phyloP scores from a whole-genome alignment of 2,113 vertebrate genomes.

The Mirza zaza region DNA sequence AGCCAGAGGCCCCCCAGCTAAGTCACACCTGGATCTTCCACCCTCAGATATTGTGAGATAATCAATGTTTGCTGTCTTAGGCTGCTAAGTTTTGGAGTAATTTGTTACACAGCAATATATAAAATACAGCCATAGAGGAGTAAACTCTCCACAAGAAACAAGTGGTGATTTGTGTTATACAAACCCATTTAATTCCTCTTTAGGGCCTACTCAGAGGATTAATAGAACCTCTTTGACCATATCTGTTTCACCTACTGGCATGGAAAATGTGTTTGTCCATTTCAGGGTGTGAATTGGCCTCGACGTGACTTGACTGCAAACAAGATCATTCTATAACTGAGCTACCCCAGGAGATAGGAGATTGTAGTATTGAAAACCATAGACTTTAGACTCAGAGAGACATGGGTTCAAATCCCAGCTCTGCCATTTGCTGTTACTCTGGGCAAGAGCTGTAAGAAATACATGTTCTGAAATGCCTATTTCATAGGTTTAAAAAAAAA shows the following conservation, averaged over 20 bases:
- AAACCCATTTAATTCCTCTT: constrained; percentile 14
- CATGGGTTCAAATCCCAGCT: background rate
- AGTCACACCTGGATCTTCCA: background rate
- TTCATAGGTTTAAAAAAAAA: background rate
- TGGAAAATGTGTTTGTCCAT: background rate
- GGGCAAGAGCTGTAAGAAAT: background rate
- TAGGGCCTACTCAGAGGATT: background rate
- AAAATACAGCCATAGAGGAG: background rate
- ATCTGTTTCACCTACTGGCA: background rate
- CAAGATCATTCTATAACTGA: background rate
- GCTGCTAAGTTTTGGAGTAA: background rate
- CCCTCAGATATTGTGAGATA: background rate
- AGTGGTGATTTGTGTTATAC: background rate
- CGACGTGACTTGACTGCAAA: background rate
- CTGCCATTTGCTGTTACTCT: background rate
- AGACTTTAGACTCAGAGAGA: background rate
- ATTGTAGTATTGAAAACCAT: background rate
- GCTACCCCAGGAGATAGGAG: background rate
- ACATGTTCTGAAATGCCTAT: background rate
- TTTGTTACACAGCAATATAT: background rate
- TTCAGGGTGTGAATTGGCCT: background rate
- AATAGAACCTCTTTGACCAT: background rate
- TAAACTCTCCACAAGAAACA: background rate
- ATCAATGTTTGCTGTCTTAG: background rate
- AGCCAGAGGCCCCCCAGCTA: too few relatives aligned